These are phyloP conservation scores for Holothuria scabra DNA, from an alignment of 53 echinoderm and acorn worm genomes.

Conservation along the genomic window DNA sequence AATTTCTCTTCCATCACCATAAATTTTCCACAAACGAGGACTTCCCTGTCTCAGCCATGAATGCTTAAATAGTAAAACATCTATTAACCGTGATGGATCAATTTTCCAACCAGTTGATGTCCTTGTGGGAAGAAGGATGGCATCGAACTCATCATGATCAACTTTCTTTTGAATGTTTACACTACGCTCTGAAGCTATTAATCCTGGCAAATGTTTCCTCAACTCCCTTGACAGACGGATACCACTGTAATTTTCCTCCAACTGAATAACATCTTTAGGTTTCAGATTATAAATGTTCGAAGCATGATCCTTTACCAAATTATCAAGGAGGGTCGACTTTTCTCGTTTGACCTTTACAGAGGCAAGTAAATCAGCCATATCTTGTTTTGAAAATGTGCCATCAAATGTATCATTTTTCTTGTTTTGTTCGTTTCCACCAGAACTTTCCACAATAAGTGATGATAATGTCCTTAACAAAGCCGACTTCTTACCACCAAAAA, in stretches of 20 bases:
- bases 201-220: slow-evolving; percentile 6
- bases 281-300: background rate
- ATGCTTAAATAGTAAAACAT: slow-evolving; percentile 6
- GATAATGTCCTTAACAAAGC: background rate
- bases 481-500: slow-evolving; percentile 22
- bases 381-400: slow-evolving; percentile 18
- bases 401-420: background rate
- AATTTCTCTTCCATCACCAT: slow-evolving; percentile 30
- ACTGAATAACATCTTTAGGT: background rate
- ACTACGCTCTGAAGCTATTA: background rate
- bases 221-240: background rate
- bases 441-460: background rate
- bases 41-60: slow-evolving; percentile 10
- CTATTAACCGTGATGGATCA: slow-evolving; percentile 12
- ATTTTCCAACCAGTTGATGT: slow-evolving; percentile 11
- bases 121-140: background rate
- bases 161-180: slow-evolving; percentile 5
- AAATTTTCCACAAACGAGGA: background rate
- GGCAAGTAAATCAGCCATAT: background rate
- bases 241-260: slow-evolving; percentile 20
- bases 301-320: no score
- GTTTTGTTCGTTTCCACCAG: no score
- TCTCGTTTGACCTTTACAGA: no score
- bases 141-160: background rate
- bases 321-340: no score